These are phyloP conservation scores for Chaetops frenatus DNA, from an alignment of 2,113 vertebrate species.

Conservation along the genomic window DNA sequence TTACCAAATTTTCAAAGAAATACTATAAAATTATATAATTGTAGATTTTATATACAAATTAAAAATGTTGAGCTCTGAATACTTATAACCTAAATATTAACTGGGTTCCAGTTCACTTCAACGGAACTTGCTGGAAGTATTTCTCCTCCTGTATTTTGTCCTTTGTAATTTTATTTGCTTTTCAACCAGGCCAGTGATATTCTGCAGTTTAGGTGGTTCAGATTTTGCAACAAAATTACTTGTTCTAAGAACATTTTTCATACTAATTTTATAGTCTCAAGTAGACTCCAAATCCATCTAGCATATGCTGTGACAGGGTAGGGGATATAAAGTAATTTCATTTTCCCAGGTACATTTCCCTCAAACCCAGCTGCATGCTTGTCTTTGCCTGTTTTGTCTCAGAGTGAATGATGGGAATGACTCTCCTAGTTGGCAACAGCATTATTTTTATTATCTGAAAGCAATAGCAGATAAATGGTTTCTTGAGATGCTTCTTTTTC, in stretches of 20 bases:
- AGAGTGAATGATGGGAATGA: no score
- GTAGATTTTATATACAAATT: neutral
- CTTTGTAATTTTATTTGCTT: neutral
- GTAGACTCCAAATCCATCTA: neutral
- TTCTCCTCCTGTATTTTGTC: neutral
- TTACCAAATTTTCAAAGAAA: neutral
- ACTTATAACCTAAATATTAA: neutral
- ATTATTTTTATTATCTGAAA: no score
- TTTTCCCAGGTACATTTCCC: neutral
- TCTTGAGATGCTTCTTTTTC: no score
- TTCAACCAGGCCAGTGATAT: neutral
- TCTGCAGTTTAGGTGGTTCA: neutral
- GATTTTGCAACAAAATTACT: neutral
- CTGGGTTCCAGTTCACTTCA: neutral
- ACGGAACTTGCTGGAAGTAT: neutral
- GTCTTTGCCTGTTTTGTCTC: no score
- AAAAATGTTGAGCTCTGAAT: neutral
- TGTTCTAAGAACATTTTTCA: neutral
- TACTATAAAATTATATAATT: neutral
- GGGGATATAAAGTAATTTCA: neutral
- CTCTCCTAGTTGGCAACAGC: no score
- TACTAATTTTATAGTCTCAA: neutral
- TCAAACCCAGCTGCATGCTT: no score
- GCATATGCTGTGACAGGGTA: neutral
- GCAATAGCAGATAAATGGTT: no score